These are phyloP conservation scores for Halcyon badia DNA, from an alignment of 2,797 vertebrate species.

Conservation along the genomic window DNA sequence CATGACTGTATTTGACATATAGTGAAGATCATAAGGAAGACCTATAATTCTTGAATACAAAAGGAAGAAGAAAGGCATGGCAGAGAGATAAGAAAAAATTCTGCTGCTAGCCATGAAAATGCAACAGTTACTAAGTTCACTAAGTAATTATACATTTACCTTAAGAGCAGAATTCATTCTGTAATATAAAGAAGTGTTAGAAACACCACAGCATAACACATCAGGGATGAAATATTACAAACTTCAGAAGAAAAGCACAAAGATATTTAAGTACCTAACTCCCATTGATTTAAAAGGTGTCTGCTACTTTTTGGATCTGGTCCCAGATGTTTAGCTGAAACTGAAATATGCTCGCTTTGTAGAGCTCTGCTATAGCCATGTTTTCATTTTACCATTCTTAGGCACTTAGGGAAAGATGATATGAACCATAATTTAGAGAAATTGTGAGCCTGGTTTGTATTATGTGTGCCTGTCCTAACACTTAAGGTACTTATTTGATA, in stretches of 20 bases:
- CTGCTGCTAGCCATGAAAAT: background rate
- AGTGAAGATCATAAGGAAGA: background rate
- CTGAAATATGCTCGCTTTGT: background rate
- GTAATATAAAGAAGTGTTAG: background rate
- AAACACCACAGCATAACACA: background rate
- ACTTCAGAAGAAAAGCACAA: background rate
- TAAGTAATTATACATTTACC: background rate
- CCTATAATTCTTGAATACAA: background rate
- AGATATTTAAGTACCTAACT: background rate
- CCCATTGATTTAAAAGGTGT: background rate
- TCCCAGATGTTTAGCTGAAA: background rate
- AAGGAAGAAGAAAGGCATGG: background rate
- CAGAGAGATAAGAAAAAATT: background rate
- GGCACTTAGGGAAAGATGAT: background rate
- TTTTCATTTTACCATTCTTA: background rate
- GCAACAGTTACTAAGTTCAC: background rate
- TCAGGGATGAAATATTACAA: background rate
- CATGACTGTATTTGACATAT: background rate
- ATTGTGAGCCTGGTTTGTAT: background rate
- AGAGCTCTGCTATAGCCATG: background rate
- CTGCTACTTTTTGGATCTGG: background rate
- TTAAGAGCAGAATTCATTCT: background rate
- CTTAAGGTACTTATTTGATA: background rate
- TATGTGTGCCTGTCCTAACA: background rate
- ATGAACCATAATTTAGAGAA: background rate